Base-by-base conservation (phyloP, 2,888 invertebrate species). In the Agriopis aurantiaria region DNA sequence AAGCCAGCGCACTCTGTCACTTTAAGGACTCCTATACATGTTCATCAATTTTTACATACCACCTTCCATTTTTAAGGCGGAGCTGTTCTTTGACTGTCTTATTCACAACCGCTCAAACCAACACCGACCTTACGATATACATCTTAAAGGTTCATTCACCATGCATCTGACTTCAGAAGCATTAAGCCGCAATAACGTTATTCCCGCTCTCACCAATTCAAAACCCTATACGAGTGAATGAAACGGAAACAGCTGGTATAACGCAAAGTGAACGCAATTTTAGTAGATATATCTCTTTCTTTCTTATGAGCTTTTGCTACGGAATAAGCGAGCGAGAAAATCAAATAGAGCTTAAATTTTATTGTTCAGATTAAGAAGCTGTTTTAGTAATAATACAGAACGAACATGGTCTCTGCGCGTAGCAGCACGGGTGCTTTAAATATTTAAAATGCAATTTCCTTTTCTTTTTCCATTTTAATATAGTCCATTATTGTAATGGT, bases 41-140 rank as follows among this genome's bases (percentile, higher is more conserved):
- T 94, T 93, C 93, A 94, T 94, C 90, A 94, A 94, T 94, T 94
- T 94, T 94, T 94, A 94, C 93, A 94, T 93, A 93, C 94, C 93
- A 94, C 93, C 94, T 94, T 93, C 94, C 93, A 94, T 93, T 94
- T 94, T 94, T 94, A 93, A 94, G 94, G 94, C 93, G 94, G 94
- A 92, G 93, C 92, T 93, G 91, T 89, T 91, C 87, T 91, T 91
- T 86, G 83, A 80, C 86, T 82, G 84, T 85, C 89, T 86, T 85
- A 82, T 79, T 80, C 74, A 70, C 62, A 70, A 71, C 0, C 0
- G 1, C 2, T 48, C 71, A 78, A 49, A 41, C 79, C 82, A 77
- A 81, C 76, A 48, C 73, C 17, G 79, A 72, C 82, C 72, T 65
- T 86, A 81, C 17, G 0, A 0, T 0, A 0, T 0, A 0, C 0